phyloP scores from a whole-genome alignment of 2,113 vertebrate genomes.

The Odontophorus gujanensis region DNA sequence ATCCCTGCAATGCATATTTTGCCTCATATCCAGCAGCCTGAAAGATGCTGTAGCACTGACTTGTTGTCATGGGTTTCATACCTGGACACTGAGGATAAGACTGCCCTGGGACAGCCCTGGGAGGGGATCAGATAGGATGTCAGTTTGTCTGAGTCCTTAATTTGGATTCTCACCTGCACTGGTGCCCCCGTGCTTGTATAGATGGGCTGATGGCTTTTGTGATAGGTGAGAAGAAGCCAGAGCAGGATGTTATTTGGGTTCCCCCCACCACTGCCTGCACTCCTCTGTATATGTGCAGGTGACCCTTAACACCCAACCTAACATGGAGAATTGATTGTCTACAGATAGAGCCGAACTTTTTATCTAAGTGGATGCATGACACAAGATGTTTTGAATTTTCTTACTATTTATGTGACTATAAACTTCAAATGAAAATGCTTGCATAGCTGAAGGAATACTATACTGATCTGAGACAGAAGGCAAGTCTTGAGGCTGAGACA shows the following conservation, averaged over 20 bases:
- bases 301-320: not conserved
- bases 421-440: not conserved
- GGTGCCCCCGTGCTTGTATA: not conserved
- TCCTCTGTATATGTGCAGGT: not conserved
- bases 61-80: accelerated
- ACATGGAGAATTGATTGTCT: not conserved
- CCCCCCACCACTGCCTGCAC: not conserved
- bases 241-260: not conserved
- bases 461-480: not conserved
- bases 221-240: not conserved
- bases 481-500: not conserved
- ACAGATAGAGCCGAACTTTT: not conserved
- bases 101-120: not conserved
- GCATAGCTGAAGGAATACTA: not conserved
- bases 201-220: not conserved
- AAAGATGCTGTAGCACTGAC: not conserved
- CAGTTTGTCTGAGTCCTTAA: not conserved
- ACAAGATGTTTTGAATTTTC: not conserved
- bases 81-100: not conserved
- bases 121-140: not conserved
- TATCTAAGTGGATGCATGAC: not conserved
- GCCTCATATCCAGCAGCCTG: accelerated
- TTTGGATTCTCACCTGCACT: not conserved
- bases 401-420: not conserved
- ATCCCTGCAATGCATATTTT: not conserved